Conservation (phyloP, 2,113 vertebrate genomes). For the Chunga burmeisteri region DNA sequence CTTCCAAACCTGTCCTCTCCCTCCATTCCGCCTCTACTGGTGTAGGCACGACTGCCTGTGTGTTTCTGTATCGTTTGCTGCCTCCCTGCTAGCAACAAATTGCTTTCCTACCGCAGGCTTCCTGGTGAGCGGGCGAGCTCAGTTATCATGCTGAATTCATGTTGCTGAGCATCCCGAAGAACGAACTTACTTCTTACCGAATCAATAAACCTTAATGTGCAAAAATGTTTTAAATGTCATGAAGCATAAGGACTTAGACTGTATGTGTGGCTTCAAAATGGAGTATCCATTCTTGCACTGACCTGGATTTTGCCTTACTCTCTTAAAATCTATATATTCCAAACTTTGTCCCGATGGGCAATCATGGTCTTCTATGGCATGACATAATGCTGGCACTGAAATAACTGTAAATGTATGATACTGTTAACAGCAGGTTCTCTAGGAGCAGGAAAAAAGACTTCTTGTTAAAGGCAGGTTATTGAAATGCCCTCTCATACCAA, state of each 20-base stretch:
- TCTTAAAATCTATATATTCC: conserved; percentile 32
- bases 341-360: neutral
- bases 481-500: neutral
- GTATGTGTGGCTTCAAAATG: neutral
- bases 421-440: neutral
- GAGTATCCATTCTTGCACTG: neutral
- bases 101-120: neutral
- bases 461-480: neutral
- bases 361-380: neutral
- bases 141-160: neutral
- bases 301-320: neutral
- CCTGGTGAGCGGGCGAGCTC: neutral
- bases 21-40: neutral
- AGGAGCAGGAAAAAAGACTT: neutral
- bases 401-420: neutral
- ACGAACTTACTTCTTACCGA: neutral
- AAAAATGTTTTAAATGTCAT: neutral
- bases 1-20: neutral
- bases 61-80: neutral
- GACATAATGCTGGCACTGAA: neutral
- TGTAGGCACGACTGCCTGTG: fast-evolving
- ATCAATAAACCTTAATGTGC: neutral
- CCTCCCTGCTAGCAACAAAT: neutral
- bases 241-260: neutral
- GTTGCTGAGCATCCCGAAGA: neutral